Base-by-base conservation (phyloP, 2,113 vertebrate genomes). In the Phyllostomus hastatus region DNA sequence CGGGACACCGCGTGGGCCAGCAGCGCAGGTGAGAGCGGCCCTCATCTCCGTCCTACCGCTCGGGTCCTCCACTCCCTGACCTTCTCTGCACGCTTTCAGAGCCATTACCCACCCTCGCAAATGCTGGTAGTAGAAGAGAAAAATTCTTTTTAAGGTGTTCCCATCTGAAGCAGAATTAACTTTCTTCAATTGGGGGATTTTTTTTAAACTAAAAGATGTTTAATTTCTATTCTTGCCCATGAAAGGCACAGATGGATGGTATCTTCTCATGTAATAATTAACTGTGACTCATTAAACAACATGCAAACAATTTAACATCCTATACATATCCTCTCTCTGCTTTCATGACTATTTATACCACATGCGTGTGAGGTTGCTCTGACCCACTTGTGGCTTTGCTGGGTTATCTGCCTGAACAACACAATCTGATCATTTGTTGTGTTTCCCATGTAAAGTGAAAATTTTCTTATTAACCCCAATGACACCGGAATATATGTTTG, bases 401-500 rank as follows among this genome's bases (percentile, higher is more conserved):
- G 38, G 22, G 38, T 93, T 83, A 89, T 96, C 78, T 70, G 35
- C 48, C 78, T 83, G 78, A 92, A 87, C 54, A 95, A 78, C 75
- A 69, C 52, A 88, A 2, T 92, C 82, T 96, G 97, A 46, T n/a
- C 10, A 93, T 98, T 81, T 79, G 24, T 81, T 97, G 91, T 50
- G 70, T 91, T 96, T 90, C 87, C 82, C 52, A 79, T 75, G 93
- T 97, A 88, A 97, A 95, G 95, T 46, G 83, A 97, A 95, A 19
- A 59, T 96, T 97, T 98, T 94, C 95, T 95, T 95, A 93, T 98
- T 98, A 98, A 97, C 81, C 79, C 33, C 96, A 64, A 20, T 94
- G 2, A 81, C 95, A 92, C 87, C 16, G 61, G 59, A 94, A 88
- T 95, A 73, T 70, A 67, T 97, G 95, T 91, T n/a, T 96, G 73